Conservation (phyloP, 2,113 vertebrate species). For the Rhinolophus sinicus region DNA sequence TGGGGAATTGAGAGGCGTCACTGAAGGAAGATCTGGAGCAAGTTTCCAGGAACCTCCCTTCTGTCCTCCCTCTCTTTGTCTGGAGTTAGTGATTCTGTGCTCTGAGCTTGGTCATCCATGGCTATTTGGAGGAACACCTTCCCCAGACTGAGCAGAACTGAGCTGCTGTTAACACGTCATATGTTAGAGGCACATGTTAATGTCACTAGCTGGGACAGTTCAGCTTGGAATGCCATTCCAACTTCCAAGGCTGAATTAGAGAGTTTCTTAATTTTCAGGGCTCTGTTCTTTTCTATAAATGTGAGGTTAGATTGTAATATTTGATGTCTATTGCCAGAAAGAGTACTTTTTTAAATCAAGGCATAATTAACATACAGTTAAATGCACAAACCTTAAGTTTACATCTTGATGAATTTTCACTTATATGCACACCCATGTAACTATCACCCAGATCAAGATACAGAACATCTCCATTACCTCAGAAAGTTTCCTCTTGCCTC, state of each 20-base stretch:
- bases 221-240: not conserved
- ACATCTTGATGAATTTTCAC: not conserved
- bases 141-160: not conserved
- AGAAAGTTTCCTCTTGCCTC: not conserved
- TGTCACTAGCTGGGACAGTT: not conserved
- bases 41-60: not conserved
- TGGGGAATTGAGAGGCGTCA: not conserved
- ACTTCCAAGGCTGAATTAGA: not conserved
- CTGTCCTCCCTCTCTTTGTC: not conserved
- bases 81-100: not conserved
- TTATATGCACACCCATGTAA: not conserved
- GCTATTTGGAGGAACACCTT: not conserved
- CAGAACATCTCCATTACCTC: not conserved
- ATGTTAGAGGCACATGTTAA: not conserved
- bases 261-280: not conserved
- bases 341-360: not conserved
- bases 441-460: not conserved
- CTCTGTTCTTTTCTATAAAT: not conserved
- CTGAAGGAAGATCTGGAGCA: not conserved
- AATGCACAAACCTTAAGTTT: not conserved
- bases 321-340: not conserved
- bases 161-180: not conserved
- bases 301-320: not conserved
- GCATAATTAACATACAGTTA: not conserved
- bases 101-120: not conserved